These are phyloP conservation scores for Harpagoxenus sublaevis DNA, from an alignment of 2,888 invertebrate genomes.

Conservation along the genomic window DNA sequence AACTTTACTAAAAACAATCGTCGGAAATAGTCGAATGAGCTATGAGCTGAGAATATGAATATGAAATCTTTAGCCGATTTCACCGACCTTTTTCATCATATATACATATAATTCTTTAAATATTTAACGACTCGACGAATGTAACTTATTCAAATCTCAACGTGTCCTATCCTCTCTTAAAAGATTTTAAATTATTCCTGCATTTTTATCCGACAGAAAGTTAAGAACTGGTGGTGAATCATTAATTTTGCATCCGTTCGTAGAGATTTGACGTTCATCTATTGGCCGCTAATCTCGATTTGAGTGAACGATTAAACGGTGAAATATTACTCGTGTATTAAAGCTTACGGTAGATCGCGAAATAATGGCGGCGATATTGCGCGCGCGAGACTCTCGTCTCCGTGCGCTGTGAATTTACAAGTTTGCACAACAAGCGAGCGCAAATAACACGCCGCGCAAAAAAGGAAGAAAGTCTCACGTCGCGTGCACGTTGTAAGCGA, in stretches of 20 bases:
- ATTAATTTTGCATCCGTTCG: constrained; percentile 7
- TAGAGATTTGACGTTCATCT: not conserved
- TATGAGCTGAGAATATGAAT: not conserved
- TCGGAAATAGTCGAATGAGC: not conserved
- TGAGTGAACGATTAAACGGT: constrained; percentile 2
- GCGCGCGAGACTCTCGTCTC: not conserved
- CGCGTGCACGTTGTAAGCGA: constrained; percentile 11
- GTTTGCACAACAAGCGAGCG: constrained; percentile 31
- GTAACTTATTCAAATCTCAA: constrained; percentile 9
- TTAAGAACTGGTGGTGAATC: not conserved
- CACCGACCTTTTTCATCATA: not conserved
- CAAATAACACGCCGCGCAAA: constrained; percentile 2
- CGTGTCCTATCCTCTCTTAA: not conserved
- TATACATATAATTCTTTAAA: not conserved
- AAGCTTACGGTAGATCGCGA: constrained; percentile 8
- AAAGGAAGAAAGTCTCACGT: constrained; percentile 16
- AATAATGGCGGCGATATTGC: constrained; percentile 30
- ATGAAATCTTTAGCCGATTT: not conserved
- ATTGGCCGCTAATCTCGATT: constrained; percentile 5
- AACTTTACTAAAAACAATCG: not conserved
- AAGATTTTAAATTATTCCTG: not conserved
- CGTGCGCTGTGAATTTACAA: constrained; percentile 4
- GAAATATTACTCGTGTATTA: constrained; percentile 1
- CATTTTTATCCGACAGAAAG: not conserved
- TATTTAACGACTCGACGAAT: not conserved